Percentiles rank a stretch among this genome's conserved stretches.
These are phyloP conservation scores for Syrrhaptes paradoxus DNA, from an alignment of 2,113 vertebrate species.

Conservation along the genomic window DNA sequence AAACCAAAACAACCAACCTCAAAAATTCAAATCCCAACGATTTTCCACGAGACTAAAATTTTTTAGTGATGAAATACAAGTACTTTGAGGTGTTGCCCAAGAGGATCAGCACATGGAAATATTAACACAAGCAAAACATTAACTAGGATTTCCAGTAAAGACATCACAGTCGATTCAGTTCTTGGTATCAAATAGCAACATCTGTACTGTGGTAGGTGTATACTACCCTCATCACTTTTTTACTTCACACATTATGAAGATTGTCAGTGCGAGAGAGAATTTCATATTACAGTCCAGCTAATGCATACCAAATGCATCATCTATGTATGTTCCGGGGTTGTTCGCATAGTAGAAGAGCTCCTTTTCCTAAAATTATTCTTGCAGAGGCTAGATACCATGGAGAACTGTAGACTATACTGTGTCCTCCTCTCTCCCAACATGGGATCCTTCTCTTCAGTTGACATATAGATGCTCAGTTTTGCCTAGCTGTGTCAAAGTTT, in stretches of 20 bases:
- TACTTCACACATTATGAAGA: not conserved
- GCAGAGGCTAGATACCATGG: not conserved
- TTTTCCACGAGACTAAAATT: not conserved
- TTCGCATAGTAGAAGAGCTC: not conserved
- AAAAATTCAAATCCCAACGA: conserved; percentile 16
- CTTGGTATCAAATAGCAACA: conserved; percentile 7
- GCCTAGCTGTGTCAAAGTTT: not conserved
- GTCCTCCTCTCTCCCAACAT: not conserved
- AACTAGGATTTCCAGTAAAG: conserved; percentile 42
- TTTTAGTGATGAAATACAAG: conserved; percentile 6
- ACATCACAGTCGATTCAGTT: not conserved
- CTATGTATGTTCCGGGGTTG: not conserved
- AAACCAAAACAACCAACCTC: not conserved
- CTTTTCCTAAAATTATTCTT: not conserved
- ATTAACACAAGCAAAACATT: conserved; percentile 16
- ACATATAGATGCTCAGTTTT: not conserved
- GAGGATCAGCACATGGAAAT: conserved; percentile 15
- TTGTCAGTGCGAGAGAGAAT: not conserved
- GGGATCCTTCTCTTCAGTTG: not conserved
- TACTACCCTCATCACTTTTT: not conserved
- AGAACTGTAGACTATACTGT: not conserved
- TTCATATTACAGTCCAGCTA: not conserved
- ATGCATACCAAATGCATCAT: not conserved
- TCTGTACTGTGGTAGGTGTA: not conserved
- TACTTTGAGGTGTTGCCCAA: not conserved